Evolutionary conservation across 2,113 vertebrate species (phyloP).

Genomic region (Cnemophilus loriae): DNA sequence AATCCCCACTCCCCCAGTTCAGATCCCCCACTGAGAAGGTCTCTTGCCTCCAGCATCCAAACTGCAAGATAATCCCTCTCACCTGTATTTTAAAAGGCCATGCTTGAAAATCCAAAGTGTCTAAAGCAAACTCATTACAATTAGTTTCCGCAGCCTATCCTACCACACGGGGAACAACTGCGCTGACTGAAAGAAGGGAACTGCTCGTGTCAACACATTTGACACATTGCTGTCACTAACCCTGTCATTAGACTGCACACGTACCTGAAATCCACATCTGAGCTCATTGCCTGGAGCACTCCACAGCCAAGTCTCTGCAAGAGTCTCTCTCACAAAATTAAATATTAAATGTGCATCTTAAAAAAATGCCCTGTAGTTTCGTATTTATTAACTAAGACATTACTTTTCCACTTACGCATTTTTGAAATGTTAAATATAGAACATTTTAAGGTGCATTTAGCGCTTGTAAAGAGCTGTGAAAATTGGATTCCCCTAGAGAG

Average conservation of each 20-base stretch:
- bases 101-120: background rate
- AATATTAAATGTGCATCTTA: slow-evolving; percentile 9
- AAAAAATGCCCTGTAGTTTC: slow-evolving; percentile 14
- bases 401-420: background rate
- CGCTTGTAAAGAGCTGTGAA: background rate
- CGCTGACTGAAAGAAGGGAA: background rate
- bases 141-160: background rate
- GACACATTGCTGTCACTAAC: slow-evolving; percentile 10
- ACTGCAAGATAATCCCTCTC: slow-evolving; percentile 21
- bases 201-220: background rate
- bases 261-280: slow-evolving; percentile 28
- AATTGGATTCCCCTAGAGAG: background rate
- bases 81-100: slow-evolving; percentile 39
- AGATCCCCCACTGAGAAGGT: slow-evolving; percentile 7
- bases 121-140: background rate
- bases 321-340: slow-evolving; percentile 13
- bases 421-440: background rate
- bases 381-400: background rate
- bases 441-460: background rate
- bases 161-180: background rate
- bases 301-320: slow-evolving; percentile 26
- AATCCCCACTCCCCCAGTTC: background rate
- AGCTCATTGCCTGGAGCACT: slow-evolving; percentile 29
- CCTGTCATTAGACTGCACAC: slow-evolving; percentile 11
- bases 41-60: background rate